phyloP scores from a whole-genome alignment of 2,113 vertebrate species.

The Atlantisia rogersi region DNA sequence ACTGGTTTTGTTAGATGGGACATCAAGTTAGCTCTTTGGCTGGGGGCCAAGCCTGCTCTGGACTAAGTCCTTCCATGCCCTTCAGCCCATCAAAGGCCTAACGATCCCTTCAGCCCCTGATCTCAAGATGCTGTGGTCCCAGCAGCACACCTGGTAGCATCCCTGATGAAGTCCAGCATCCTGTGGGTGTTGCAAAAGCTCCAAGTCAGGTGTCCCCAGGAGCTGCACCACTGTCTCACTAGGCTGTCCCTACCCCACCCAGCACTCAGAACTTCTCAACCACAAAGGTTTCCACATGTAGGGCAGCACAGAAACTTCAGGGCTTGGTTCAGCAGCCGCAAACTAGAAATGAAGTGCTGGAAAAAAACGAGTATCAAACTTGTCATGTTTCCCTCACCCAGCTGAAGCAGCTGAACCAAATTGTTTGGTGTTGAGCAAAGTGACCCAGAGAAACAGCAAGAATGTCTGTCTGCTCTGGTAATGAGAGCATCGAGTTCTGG shows the following conservation, averaged over 20 bases:
- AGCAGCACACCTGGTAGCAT: too few species aligned
- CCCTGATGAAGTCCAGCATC: background rate
- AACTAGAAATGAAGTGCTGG: background rate
- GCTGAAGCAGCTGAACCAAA: background rate
- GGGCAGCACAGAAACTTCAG: background rate
- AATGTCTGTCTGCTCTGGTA: background rate
- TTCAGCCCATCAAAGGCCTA: background rate
- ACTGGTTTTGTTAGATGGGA: background rate
- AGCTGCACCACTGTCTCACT: too few species aligned
- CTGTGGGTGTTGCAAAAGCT: background rate
- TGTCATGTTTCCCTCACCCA: fast-evolving
- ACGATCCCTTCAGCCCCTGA: fast-evolving
- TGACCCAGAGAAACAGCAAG: background rate
- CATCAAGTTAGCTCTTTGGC: background rate
- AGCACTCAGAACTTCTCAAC: background rate
- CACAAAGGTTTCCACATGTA: too few species aligned
- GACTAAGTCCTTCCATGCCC: background rate
- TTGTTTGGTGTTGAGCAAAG: background rate
- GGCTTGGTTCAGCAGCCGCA: background rate
- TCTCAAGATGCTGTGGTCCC: background rate
- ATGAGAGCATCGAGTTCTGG: background rate
- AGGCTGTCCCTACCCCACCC: background rate
- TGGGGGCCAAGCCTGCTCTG: background rate
- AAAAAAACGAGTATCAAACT: background rate
- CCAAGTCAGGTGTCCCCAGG: background rate